phyloP scores from a whole-genome alignment of 2,797 vertebrate genomes.

The Poeciliopsis presidionis region DNA sequence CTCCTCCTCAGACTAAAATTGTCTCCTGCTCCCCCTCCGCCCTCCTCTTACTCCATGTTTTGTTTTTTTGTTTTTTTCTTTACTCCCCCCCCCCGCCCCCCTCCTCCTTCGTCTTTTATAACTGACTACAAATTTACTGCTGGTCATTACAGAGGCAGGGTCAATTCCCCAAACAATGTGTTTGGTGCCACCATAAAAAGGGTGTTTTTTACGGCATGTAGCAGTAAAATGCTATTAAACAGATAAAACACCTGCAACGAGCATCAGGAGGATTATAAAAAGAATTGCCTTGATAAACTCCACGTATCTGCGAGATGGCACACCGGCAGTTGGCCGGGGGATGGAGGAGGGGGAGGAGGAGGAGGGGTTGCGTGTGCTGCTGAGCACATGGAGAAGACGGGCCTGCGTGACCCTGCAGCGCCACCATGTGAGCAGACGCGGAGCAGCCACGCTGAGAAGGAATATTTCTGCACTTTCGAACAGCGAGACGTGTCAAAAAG shows the following conservation, averaged over 20 bases:
- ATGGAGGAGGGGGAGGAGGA: conserved; percentile 14
- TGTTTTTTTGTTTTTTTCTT: not conserved
- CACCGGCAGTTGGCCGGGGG: conserved; percentile 57
- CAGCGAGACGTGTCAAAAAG: not conserved
- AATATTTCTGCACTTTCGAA: not conserved
- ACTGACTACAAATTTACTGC: conserved; percentile 77
- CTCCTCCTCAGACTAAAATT: conserved; percentile 65
- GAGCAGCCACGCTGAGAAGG: not conserved
- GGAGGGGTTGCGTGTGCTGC: conserved; percentile 16
- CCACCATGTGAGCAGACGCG: conserved; percentile 50
- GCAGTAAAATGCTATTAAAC: conserved; percentile 80
- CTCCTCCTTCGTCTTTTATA: conserved; percentile 37
- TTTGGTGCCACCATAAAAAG: conserved; percentile 80
- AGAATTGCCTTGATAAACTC: conserved; percentile 84
- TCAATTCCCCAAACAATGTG: conserved; percentile 80
- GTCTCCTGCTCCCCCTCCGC: conserved; percentile 5
- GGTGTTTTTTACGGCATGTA: conserved; percentile 73
- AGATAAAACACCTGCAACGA: conserved; percentile 80
- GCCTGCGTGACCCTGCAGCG: conserved; percentile 46
- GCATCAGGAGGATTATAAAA: conserved; percentile 80
- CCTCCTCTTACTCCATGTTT: conserved; percentile 4
- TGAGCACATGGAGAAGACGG: conserved; percentile 40
- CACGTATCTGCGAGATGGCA: conserved; percentile 72
- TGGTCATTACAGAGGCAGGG: conserved; percentile 80
- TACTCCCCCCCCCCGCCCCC: not conserved